phyloP scores from a whole-genome alignment of 23 tunicate species.

The Phallusia fumigata region DNA sequence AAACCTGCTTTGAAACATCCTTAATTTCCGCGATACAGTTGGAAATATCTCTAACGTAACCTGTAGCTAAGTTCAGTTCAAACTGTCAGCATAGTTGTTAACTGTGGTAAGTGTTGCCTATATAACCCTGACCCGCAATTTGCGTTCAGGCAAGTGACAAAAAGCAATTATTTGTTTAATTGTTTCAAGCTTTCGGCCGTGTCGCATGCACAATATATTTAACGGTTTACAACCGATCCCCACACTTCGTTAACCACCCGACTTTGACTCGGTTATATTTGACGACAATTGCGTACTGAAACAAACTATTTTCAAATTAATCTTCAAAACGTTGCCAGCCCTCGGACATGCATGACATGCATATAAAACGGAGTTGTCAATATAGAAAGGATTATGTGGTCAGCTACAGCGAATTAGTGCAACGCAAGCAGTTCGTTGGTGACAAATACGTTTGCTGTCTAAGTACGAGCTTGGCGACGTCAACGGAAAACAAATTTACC shows the following conservation, averaged over 20 bases:
- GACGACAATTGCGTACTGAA: too few relatives aligned
- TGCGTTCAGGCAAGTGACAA: not conserved
- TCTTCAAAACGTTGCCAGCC: not conserved
- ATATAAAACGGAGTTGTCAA: not conserved
- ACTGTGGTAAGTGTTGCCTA: not conserved
- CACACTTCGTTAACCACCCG: too few relatives aligned
- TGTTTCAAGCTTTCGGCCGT: constrained; percentile 26
- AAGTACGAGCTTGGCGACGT: not conserved
- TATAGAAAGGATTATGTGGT: not conserved
- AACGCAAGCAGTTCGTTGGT: not conserved
- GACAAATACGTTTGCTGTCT: not conserved
- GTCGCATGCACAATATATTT: constrained; percentile 30
- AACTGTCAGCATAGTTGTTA: not conserved
- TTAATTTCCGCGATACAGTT: too few relatives aligned
- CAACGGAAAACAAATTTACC: not conserved
- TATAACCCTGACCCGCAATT: not conserved
- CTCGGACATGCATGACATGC: not conserved
- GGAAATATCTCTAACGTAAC: too few relatives aligned
- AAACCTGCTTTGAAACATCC: too few relatives aligned
- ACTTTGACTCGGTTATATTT: too few relatives aligned
- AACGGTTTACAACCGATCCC: not conserved
- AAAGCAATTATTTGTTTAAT: constrained; percentile 4
- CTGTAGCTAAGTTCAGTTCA: not conserved
- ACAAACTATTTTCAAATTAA: not conserved
- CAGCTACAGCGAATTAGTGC: not conserved